Percentiles rank a stretch among this genome's conserved stretches.
phyloP scores from a whole-genome alignment of 2,797 vertebrate species.

The Phoebastria nigripes region DNA sequence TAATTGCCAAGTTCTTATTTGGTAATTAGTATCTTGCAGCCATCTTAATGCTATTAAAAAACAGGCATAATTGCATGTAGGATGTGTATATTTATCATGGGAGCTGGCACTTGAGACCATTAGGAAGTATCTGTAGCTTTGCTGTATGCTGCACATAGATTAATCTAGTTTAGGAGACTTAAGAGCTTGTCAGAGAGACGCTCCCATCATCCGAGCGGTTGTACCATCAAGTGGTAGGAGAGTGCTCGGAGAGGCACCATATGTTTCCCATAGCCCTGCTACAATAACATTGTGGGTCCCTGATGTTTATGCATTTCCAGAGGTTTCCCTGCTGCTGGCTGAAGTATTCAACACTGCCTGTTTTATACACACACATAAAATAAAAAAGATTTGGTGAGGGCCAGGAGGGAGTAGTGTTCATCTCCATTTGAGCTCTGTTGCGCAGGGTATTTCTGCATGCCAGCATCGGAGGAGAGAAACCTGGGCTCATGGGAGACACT shows the following conservation, averaged over 20 bases:
- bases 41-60: conserved; percentile 13
- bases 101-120: conserved; percentile 1
- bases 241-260: neutral
- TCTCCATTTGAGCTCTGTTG: neutral
- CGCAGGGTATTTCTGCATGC: neutral
- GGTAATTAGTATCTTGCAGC: conserved; percentile 12
- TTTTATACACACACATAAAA: neutral
- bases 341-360: neutral
- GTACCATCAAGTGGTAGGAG: neutral
- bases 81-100: neutral
- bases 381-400: neutral
- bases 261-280: neutral
- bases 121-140: conserved; percentile 1
- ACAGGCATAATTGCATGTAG: neutral
- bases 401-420: neutral
- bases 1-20: conserved; percentile 8
- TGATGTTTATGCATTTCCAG: neutral
- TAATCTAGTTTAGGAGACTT: conserved; percentile 29
- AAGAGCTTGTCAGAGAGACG: neutral
- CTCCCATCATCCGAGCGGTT: neutral
- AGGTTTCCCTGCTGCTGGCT: neutral
- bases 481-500: neutral
- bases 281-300: neutral
- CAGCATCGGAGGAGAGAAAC: neutral
- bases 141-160: neutral